A percentile compares a stretch with the other conserved stretches of the same genome.
phyloP scores from a whole-genome alignment of 2,797 vertebrate species.

The Sternotherus odoratus region DNA sequence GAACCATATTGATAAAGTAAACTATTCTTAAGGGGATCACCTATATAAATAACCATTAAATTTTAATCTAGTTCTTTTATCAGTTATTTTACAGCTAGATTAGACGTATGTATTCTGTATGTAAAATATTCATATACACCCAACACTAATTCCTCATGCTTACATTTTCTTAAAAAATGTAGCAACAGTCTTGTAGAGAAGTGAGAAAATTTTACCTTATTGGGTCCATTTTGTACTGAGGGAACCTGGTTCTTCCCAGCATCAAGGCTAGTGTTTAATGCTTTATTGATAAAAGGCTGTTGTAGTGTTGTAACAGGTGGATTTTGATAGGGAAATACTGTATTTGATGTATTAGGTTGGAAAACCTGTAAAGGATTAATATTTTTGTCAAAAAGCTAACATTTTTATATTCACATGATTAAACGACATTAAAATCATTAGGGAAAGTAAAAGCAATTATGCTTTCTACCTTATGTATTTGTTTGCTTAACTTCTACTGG shows the following conservation, averaged over 20 bases:
- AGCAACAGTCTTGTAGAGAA: neutral
- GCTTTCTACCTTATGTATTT: neutral
- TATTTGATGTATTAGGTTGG: slow-evolving; percentile 81
- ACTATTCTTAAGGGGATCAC: neutral
- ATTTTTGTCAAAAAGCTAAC: slow-evolving; percentile 24
- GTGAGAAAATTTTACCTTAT: slow-evolving; percentile 81
- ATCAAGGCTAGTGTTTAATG: slow-evolving; percentile 80
- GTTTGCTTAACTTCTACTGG: neutral
- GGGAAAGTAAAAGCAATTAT: neutral
- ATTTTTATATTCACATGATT: neutral
- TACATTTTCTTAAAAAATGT: neutral
- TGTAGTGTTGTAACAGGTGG: slow-evolving; percentile 80
- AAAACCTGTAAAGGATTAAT: slow-evolving; percentile 84
- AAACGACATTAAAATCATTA: neutral
- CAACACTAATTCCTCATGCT: neutral
- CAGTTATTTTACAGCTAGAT: neutral
- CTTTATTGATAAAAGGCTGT: slow-evolving; percentile 84
- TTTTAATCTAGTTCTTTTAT: neutral
- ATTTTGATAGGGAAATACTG: slow-evolving; percentile 81
- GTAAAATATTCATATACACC: neutral
- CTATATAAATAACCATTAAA: neutral
- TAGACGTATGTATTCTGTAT: neutral
- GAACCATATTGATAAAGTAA: neutral
- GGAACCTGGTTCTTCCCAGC: slow-evolving; percentile 75
- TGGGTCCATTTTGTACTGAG: slow-evolving; percentile 82